Conservation (phyloP, 2,797 vertebrate species). For the Momotus momota region DNA sequence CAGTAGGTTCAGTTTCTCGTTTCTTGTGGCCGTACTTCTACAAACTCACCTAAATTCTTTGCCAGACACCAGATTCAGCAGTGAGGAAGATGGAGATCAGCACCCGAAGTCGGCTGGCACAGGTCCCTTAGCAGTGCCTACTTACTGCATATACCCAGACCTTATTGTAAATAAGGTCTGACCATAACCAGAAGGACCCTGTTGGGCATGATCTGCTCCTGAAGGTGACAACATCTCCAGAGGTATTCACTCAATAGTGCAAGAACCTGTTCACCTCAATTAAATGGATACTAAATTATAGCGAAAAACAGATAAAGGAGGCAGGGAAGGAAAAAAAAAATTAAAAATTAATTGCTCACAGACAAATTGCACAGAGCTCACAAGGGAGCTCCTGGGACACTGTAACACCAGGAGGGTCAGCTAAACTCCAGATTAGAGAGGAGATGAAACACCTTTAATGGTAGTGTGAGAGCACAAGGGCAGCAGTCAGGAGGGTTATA, state of each 20-base stretch:
- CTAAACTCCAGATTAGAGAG: neutral
- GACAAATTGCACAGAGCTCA: neutral
- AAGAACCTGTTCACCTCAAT: neutral
- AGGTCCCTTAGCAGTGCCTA: neutral
- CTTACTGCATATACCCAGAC: neutral
- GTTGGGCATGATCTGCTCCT: rapidly evolving
- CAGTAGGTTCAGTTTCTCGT: neutral
- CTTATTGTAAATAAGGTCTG: too few relatives aligned
- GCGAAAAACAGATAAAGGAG: neutral
- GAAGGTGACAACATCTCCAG: neutral
- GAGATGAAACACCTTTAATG: neutral
- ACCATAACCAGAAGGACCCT: neutral
- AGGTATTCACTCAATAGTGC: neutral
- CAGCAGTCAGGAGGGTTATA: neutral
- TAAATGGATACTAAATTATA: neutral
- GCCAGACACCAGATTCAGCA: neutral
- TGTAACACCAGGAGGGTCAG: neutral
- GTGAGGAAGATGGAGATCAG: neutral
- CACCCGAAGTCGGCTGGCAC: neutral
- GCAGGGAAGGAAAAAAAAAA: too few relatives aligned
- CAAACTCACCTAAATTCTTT: neutral
- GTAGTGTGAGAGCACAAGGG: rapidly evolving
- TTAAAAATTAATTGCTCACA: neutral
- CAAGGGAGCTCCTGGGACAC: neutral
- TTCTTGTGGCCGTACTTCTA: neutral